phyloP scores from a whole-genome alignment of 2,797 vertebrate species.

The Manis crassicaudata region DNA sequence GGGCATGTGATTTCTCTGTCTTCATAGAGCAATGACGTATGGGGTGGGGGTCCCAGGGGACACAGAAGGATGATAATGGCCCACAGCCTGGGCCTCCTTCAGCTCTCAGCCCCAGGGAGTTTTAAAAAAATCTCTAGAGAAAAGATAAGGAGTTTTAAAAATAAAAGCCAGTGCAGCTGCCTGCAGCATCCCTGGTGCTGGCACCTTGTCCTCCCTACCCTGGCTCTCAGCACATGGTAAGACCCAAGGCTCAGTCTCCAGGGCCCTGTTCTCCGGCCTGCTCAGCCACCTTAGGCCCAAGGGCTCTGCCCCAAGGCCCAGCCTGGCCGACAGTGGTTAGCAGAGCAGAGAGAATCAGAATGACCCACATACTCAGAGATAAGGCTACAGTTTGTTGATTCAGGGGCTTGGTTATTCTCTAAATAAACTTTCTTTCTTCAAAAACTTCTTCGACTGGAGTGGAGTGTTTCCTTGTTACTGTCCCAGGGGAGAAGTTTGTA shows the following conservation, averaged over 20 bases:
- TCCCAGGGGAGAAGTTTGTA: conserved; percentile 69
- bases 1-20: neutral
- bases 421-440: conserved; percentile 67
- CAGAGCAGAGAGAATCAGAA: conserved; percentile 41
- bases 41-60: neutral
- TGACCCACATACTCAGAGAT: conserved; percentile 65
- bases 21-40: neutral
- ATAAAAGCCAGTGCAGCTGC: conserved; percentile 47
- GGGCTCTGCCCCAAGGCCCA: conserved; percentile 57
- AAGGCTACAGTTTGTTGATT: conserved; percentile 71
- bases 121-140: conserved; percentile 48
- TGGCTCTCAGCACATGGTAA: conserved; percentile 58
- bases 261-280: conserved; percentile 60
- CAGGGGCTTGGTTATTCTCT: conserved; percentile 55
- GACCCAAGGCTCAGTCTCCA: conserved; percentile 56
- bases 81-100: neutral
- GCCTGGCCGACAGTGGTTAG: conserved; percentile 45
- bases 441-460: conserved; percentile 55
- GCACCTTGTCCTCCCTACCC: neutral
- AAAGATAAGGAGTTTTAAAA: conserved; percentile 71
- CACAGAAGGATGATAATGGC: neutral
- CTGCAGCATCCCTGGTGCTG: neutral
- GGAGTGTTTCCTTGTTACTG: conserved; percentile 65
- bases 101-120: neutral
- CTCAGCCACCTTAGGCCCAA: conserved; percentile 49